Percentiles rank a stretch among this genome's conserved stretches.
These are phyloP conservation scores for Thyatira batis DNA, from an alignment of 2,888 invertebrate genomes.

Conservation along the genomic window DNA sequence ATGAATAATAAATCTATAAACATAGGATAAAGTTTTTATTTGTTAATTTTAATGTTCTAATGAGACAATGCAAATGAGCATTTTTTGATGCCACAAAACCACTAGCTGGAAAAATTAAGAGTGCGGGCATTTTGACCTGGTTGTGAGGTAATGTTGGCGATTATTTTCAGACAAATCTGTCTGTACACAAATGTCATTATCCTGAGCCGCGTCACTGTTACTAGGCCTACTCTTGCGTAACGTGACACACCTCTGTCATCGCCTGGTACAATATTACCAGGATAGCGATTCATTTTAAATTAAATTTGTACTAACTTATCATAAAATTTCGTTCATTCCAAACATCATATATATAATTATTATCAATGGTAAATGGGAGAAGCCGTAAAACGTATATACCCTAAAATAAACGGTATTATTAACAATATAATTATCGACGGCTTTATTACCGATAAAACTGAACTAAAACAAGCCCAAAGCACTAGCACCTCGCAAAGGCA, in stretches of 20 bases:
- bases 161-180: conserved; percentile 7
- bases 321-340: neutral
- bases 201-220: conserved; percentile 22
- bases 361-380: too few relatives aligned
- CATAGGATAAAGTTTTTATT: neutral
- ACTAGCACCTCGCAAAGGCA: neutral
- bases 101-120: neutral
- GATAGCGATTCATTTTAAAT: conserved; percentile 16
- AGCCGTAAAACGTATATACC: too few relatives aligned
- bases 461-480: neutral
- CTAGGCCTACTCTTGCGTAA: conserved; percentile 44
- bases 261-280: conserved; percentile 22
- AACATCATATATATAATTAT: too few relatives aligned
- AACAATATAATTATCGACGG: too few relatives aligned
- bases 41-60: too few relatives aligned
- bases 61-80: too few relatives aligned
- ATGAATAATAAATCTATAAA: conserved; percentile 15
- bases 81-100: neutral
- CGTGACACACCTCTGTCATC: conserved; percentile 27
- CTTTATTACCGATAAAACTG: neutral
- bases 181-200: conserved; percentile 33
- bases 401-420: neutral
- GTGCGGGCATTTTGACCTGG: neutral
- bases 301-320: conserved; percentile 1
- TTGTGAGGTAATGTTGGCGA: neutral